Evolutionary conservation across 2,113 vertebrate species (phyloP).

Genomic region (Stomatorhinus ivindoensis): DNA sequence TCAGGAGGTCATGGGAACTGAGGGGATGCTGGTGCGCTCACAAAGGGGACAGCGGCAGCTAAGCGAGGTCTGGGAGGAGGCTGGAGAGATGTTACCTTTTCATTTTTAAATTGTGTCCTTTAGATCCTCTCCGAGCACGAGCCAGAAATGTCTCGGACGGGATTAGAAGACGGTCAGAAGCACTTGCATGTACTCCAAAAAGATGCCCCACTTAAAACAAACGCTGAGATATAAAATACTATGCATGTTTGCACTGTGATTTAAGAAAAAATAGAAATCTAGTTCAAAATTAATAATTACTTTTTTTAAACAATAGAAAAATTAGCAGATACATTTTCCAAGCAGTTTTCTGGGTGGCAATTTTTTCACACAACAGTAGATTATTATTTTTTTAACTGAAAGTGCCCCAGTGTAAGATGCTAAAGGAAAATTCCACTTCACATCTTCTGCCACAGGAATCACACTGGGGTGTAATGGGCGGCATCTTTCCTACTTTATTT

Average conservation of each 20-base stretch:
- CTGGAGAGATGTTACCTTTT: constrained; percentile 38
- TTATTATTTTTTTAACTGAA: not conserved
- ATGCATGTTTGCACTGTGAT: not conserved
- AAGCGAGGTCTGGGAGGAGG: constrained; percentile 34
- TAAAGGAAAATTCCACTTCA: not conserved
- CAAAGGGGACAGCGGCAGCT: constrained; percentile 27
- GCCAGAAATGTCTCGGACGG: not conserved
- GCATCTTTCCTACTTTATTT: not conserved
- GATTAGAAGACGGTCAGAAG: not conserved
- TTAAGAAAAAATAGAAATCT: not conserved
- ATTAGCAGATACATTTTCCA: not conserved
- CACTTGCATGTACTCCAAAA: not conserved
- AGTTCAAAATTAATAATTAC: not conserved
- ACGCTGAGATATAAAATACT: not conserved
- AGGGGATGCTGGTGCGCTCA: constrained; percentile 40
- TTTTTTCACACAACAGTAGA: not conserved
- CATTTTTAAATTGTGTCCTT: constrained; percentile 24
- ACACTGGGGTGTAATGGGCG: not conserved
- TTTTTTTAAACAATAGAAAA: not conserved
- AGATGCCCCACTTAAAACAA: not conserved
- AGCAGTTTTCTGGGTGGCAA: not conserved
- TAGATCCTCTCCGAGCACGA: not conserved
- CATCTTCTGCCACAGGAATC: not conserved
- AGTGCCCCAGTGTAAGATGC: not conserved
- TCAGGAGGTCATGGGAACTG: constrained; percentile 39